Evolutionary conservation across 2,888 invertebrate genomes (phyloP), one percentile per base, ranked within the genome.

Genomic region (Amphipoea lucens): DNA sequence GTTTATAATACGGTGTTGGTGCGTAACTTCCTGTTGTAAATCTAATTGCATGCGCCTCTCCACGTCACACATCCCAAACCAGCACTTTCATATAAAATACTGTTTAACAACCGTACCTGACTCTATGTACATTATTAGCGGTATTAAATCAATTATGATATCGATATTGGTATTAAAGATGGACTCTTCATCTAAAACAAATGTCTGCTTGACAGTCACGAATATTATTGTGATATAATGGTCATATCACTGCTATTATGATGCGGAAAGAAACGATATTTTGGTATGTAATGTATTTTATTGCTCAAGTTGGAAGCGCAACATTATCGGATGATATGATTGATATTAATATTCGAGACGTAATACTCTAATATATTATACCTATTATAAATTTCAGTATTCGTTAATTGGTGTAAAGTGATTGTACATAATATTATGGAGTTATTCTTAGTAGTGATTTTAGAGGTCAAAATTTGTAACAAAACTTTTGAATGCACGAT

Each of bases 401-500:
- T 92, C 89, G 86, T 93, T 90, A 91, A 88, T 93, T 90, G 91
- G 86, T 93, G 90, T 95, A 93, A 91, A 91, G 90, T 92, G 89
- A 91, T 93, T 94, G 91, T 93, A 94, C 86, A 94, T 94, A 94
- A 91, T 85, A 92, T 92, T 91, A 91, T 90, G 81, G 81, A 78
- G 79, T 92, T 93, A 94, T 92, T 91, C 89, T 88, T 91, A 92
- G 88, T 91, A 92, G 90, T 88, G 90, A 89, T 90, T 92, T 91
- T 93, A 93, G 94, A 91, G 90, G 92, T 96, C 95, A 93, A 96
- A 96, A 95, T 95, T 94, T 95, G 94, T 95, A 96, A 93, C 92
- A 93, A 94, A 85, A 92, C 94, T 93, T 94, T 94, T 92, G 92
- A 94, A 95, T 94, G 97, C 97, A 96, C 97, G 97, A 96, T 95